Evolutionary conservation across 2,797 vertebrate species (phyloP).

Genomic region (Poecile montanus): DNA sequence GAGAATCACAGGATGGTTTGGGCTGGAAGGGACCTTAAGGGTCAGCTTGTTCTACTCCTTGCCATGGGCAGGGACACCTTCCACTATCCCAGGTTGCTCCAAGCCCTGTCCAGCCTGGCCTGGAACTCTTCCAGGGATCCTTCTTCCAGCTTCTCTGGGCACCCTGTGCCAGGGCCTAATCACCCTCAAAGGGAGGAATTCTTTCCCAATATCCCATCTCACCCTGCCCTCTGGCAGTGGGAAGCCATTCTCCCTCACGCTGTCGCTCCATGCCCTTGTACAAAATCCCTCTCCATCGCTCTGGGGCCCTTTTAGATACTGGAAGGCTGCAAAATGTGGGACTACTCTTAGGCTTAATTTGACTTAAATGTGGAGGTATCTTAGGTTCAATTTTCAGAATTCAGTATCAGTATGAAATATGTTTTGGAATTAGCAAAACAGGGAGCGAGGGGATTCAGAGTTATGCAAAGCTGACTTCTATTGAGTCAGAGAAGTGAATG

Average conservation of each 20-base stretch:
- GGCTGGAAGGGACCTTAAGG: background rate
- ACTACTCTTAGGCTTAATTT: background rate
- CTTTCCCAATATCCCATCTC: background rate
- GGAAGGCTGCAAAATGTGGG: background rate
- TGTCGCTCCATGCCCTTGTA: background rate
- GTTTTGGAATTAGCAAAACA: background rate
- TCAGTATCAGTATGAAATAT: background rate
- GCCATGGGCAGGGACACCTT: background rate
- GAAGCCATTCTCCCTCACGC: accelerated
- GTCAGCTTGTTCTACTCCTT: accelerated
- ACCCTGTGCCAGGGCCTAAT: accelerated
- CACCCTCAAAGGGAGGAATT: accelerated
- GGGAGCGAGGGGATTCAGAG: background rate
- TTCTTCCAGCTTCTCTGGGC: background rate
- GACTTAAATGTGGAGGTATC: background rate
- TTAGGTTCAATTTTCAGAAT: background rate
- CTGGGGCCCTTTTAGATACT: background rate
- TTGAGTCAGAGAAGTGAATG: background rate
- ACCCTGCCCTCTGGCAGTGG: background rate
- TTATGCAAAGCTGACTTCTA: background rate
- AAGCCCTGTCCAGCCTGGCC: accelerated
- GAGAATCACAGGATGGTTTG: background rate
- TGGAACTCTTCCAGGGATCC: background rate
- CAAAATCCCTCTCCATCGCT: background rate
- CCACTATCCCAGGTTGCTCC: accelerated